phyloP scores from a whole-genome alignment of 2,888 invertebrate species.

The Lithophane leautieri region DNA sequence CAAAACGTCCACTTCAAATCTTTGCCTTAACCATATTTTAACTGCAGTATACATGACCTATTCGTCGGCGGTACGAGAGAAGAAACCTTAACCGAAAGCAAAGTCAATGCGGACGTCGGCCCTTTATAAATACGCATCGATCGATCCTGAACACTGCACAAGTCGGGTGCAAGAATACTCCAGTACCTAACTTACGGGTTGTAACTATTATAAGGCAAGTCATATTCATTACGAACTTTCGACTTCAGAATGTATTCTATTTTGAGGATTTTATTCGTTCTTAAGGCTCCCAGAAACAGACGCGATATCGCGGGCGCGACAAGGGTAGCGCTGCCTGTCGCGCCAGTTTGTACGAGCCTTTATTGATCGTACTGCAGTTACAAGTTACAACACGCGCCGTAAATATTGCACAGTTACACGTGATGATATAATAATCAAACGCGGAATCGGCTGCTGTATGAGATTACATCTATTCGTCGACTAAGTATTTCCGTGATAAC shows the following conservation, averaged over 20 bases:
- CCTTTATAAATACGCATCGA: constrained; percentile 25
- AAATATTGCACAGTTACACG: constrained; percentile 5
- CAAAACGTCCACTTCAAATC: neutral
- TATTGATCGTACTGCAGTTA: constrained; percentile 12
- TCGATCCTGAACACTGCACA: constrained; percentile 35
- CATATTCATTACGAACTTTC: neutral
- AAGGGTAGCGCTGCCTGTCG: too few relatives aligned
- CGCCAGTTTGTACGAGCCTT: too few relatives aligned
- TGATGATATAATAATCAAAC: constrained; percentile 19
- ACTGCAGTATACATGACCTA: neutral
- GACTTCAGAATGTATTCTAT: neutral
- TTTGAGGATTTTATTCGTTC: constrained; percentile 10
- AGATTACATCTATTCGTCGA: neutral
- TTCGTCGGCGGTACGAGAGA: neutral
- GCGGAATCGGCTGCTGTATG: neutral
- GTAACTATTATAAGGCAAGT: neutral
- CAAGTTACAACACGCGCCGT: constrained; percentile 1
- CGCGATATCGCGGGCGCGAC: too few relatives aligned
- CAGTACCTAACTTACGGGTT: neutral
- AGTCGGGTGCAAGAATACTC: constrained; percentile 9
- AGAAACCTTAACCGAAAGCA: constrained; percentile 16
- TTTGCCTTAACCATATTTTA: constrained; percentile 3
- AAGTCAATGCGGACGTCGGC: constrained; percentile 10
- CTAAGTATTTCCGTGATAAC: neutral
- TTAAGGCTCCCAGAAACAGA: too few relatives aligned